Evolutionary conservation across 2,113 vertebrate species (phyloP).

Genomic region (cattle (Bos taurus)): ARS-UCD2.0 NC_037351.1:29718001-29718500

Average conservation of each 20-base stretch:
- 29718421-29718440: background rate
- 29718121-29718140: background rate
- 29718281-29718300: background rate
- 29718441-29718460: background rate
- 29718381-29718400: background rate
- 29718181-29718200: background rate
- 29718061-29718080: background rate
- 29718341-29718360: background rate
- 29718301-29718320: background rate
- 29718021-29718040: background rate
- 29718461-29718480: background rate
- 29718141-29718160: background rate
- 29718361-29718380: background rate
- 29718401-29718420: background rate
- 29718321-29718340: background rate
- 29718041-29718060: background rate
- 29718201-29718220: background rate
- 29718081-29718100: background rate
- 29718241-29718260: background rate
- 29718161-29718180: background rate
- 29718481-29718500: background rate
- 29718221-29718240: background rate
- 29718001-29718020: no score
- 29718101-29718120: background rate
- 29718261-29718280: background rate